These are phyloP conservation scores for Pelochelys cantorii DNA, from an alignment of 2,797 vertebrate species.

Conservation along the genomic window DNA sequence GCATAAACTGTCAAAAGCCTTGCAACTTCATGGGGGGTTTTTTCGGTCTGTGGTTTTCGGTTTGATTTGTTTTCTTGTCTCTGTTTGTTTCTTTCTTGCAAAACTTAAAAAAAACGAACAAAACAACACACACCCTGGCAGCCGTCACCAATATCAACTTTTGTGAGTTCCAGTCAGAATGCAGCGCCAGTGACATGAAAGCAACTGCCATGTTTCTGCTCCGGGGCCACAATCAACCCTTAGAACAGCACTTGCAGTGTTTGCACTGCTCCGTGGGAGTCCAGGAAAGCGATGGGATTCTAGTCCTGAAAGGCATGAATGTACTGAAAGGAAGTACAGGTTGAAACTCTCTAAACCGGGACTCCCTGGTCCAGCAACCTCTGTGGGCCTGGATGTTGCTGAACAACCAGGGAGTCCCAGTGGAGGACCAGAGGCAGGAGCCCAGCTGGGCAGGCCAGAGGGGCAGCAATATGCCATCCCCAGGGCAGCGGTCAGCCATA, in stretches of 20 bases:
- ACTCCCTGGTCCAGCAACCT: no score
- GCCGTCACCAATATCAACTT: neutral
- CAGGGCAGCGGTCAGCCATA: no score
- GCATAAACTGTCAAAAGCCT: slow-evolving; percentile 24
- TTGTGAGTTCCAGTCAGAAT: neutral
- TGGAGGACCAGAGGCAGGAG: no score
- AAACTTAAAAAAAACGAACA: slow-evolving; percentile 43
- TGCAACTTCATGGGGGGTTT: slow-evolving; percentile 9
- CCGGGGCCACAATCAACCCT: neutral
- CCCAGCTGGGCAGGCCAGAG: no score
- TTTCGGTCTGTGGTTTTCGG: slow-evolving; percentile 63
- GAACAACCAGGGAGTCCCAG: no score
- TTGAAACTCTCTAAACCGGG: neutral
- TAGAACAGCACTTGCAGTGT: neutral
- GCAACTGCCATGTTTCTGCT: neutral
- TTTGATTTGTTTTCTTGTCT: slow-evolving; percentile 62
- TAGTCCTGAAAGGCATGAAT: neutral
- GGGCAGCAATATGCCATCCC: no score
- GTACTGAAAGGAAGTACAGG: neutral
- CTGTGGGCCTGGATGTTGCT: no score
- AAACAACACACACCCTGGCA: neutral
- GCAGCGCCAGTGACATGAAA: neutral
- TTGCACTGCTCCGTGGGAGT: neutral
- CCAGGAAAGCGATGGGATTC: neutral
- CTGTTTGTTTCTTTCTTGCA: slow-evolving; percentile 60